Conservation (phyloP, 2,113 vertebrate species). For the Tragelaphus scriptus region DNA sequence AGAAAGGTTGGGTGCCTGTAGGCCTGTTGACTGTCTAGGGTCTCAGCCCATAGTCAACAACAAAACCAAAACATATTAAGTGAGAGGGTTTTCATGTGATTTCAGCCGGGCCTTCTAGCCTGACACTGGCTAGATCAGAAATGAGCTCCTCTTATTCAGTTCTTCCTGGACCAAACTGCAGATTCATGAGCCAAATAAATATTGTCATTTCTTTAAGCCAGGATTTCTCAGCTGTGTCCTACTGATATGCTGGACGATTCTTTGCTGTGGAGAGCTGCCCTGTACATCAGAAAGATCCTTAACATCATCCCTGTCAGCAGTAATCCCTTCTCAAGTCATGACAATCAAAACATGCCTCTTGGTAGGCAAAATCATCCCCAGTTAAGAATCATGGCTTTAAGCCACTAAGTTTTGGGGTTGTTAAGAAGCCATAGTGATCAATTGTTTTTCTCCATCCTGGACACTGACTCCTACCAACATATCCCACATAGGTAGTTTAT, state of each 20-base stretch:
- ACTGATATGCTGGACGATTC: neutral
- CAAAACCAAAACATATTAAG: neutral
- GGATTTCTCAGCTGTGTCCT: neutral
- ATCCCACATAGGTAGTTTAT: neutral
- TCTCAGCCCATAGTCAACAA: neutral
- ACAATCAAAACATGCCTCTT: neutral
- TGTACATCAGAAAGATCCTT: neutral
- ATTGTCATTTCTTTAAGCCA: neutral
- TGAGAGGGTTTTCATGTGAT: neutral
- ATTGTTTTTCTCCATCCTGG: neutral
- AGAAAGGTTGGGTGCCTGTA: neutral
- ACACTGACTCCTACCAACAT: neutral
- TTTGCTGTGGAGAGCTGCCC: neutral
- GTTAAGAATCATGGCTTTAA: neutral
- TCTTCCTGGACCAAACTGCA: neutral
- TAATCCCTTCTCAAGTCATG: neutral
- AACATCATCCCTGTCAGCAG: neutral
- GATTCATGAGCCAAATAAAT: neutral
- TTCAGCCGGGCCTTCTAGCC: neutral
- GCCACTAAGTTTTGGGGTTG: neutral
- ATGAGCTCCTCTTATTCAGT: neutral
- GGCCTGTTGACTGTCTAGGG: neutral
- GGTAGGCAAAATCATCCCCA: neutral
- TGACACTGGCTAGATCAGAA: neutral
- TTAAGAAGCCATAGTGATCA: neutral